Conservation (phyloP, 2,797 vertebrate species). For the Pipistrellus kuhlii region DNA sequence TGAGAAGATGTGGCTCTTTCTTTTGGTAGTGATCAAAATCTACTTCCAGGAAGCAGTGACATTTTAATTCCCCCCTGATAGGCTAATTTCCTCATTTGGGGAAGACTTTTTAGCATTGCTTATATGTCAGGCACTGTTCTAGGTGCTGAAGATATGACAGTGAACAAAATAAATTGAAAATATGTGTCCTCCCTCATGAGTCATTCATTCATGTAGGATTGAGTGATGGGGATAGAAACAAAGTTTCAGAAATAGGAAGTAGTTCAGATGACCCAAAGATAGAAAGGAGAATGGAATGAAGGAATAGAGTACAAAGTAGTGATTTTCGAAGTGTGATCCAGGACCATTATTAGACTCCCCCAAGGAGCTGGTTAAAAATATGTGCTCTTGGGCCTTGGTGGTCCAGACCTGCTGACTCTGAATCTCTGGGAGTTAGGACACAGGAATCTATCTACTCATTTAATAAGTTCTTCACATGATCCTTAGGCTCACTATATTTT, state of each 20-base stretch:
- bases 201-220: background rate
- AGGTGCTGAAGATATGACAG: background rate
- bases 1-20: background rate
- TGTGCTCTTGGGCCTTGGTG: background rate
- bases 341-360: background rate
- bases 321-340: background rate
- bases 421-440: background rate
- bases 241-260: background rate
- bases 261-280: background rate
- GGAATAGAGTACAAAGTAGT: background rate
- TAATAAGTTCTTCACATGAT: background rate
- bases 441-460: background rate
- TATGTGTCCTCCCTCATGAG: background rate
- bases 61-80: background rate
- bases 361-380: background rate
- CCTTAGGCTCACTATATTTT: background rate
- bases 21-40: background rate
- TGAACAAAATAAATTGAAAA: background rate
- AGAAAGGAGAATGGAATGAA: background rate
- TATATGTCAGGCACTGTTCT: background rate
- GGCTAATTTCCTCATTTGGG: background rate
- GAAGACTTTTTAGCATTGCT: background rate
- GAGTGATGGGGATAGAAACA: background rate
- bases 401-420: background rate
- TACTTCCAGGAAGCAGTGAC: background rate